Evolutionary conservation across 2,888 invertebrate genomes (phyloP), one percentile per base, ranked within the genome.

Genomic region (Ecliptopera silaceata): DNA sequence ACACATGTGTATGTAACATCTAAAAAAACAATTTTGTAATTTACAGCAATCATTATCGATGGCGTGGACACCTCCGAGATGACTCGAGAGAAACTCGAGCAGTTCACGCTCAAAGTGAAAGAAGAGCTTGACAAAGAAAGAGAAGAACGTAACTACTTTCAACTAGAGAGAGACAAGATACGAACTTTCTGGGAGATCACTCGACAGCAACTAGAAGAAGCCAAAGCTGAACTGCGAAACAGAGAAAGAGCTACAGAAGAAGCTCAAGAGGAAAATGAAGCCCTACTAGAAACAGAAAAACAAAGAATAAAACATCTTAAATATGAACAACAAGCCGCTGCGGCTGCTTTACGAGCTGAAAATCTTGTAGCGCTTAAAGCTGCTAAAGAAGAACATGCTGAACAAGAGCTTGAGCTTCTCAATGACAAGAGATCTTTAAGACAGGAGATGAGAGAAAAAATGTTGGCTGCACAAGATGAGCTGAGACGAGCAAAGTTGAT

Each of bases 141-240:
- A 71, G 98, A 98, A 83, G 98, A 99, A 83, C 91, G 99, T 51
- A 98, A 98, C 84, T 98, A 96, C 81, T 98, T 98, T 74, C 98
- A 98, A 86, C 84, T 98, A 71, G 99, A 99, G 88, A 92, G 98
- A 68, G 98, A 98, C 81, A 98, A 98, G 87, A 93, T 98, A 12
- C 93, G 97, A 67, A 97, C 97, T 3, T 98, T 98, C 80, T 99
- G 98, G 98, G 98, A 98, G 85, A 97, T 98, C 51, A 96, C 98
- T 0, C 94, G 97, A 66, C 95, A 96, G 70, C 97, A 98, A 77
- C 86, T 98, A 38, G 97, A 98, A 74, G 97, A 97, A 88, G 94
- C 94, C 10, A 94, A 95, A 76, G 95, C 96, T 4, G 92, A 93
- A 71, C 77, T 95, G 11, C 89, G 95, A 90, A 90, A 92, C 15